Evolutionary conservation across 2,888 invertebrate genomes (phyloP).

Genomic region (Troides aeacus): DNA sequence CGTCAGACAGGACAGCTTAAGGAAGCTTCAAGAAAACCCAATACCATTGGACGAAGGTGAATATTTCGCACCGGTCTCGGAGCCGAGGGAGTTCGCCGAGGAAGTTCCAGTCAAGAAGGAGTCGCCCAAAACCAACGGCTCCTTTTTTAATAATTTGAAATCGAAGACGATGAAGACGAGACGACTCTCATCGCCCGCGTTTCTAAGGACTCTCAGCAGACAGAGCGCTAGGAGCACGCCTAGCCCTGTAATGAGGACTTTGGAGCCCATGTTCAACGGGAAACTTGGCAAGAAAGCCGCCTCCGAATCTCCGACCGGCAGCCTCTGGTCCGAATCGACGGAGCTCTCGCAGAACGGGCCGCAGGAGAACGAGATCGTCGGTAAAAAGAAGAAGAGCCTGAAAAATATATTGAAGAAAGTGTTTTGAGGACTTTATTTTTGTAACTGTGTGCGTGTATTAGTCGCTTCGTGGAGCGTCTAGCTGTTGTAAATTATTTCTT

Average conservation of each 20-base stretch:
- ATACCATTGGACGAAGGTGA: constrained; percentile 79
- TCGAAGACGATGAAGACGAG: constrained; percentile 75
- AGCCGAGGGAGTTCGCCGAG: constrained; percentile 65
- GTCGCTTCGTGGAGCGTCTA: constrained; percentile 31
- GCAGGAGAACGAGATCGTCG: constrained; percentile 50
- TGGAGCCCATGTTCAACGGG: constrained; percentile 65
- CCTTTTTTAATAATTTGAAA: constrained; percentile 70
- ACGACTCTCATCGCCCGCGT: constrained; percentile 81
- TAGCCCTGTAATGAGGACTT: constrained; percentile 58
- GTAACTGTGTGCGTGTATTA: constrained; percentile 35
- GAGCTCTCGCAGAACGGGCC: constrained; percentile 68
- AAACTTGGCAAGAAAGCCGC: constrained; percentile 59
- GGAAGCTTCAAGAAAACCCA: constrained; percentile 69
- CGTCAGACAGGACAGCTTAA: constrained; percentile 57
- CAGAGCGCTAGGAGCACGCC: constrained; percentile 70
- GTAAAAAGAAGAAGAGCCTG: constrained; percentile 83
- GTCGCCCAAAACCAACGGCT: constrained; percentile 68
- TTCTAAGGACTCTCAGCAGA: constrained; percentile 78
- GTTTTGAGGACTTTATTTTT: constrained; percentile 77
- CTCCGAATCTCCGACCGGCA: constrained; percentile 71
- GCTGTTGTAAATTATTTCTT: constrained; percentile 70
- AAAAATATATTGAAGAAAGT: constrained; percentile 90
- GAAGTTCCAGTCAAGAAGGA: constrained; percentile 51
- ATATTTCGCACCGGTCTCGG: constrained; percentile 73
- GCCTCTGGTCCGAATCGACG: constrained; percentile 73